Percentiles rank a stretch among this genome's conserved stretches.
Evolutionary conservation across 92 coral and sea anemone genomes (phyloP).

Genomic region (Chrysogorgia sp.): DNA sequence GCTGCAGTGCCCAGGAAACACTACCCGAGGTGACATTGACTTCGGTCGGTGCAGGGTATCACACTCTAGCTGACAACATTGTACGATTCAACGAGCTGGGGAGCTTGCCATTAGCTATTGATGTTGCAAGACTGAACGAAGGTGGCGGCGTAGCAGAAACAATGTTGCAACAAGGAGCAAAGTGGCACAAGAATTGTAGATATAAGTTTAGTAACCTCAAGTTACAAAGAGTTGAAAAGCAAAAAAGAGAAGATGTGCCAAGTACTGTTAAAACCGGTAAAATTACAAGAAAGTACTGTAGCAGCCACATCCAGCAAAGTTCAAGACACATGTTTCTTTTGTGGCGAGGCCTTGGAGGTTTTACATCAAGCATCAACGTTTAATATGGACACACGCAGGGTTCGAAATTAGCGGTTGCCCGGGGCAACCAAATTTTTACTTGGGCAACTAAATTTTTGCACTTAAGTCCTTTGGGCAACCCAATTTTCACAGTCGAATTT

Average conservation of each 20-base stretch:
- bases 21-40: constrained; percentile 40
- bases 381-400: constrained; percentile 54
- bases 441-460: too few species aligned
- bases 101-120: constrained; percentile 39
- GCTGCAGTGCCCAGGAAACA: constrained; percentile 47
- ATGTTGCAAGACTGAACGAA: constrained; percentile 50
- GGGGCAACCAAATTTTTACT: too few species aligned
- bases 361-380: constrained; percentile 61
- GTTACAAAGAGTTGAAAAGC: constrained; percentile 55
- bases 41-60: constrained; percentile 56
- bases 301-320: constrained; percentile 27
- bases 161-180: constrained; percentile 45
- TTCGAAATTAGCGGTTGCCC: too few species aligned
- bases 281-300: constrained; percentile 48
- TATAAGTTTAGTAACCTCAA: constrained; percentile 61
- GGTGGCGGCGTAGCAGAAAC: constrained; percentile 54
- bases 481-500: too few species aligned
- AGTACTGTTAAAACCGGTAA: constrained; percentile 21
- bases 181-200: constrained; percentile 63
- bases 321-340: constrained; percentile 55
- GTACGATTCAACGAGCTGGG: constrained; percentile 47
- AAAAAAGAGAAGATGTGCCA: constrained; percentile 42
- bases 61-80: constrained; percentile 46
- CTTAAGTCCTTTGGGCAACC: too few species aligned
- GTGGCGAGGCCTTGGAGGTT: constrained; percentile 41